Base-by-base conservation (phyloP, 2,797 vertebrate species). In the Neostethus bicornis region DNA sequence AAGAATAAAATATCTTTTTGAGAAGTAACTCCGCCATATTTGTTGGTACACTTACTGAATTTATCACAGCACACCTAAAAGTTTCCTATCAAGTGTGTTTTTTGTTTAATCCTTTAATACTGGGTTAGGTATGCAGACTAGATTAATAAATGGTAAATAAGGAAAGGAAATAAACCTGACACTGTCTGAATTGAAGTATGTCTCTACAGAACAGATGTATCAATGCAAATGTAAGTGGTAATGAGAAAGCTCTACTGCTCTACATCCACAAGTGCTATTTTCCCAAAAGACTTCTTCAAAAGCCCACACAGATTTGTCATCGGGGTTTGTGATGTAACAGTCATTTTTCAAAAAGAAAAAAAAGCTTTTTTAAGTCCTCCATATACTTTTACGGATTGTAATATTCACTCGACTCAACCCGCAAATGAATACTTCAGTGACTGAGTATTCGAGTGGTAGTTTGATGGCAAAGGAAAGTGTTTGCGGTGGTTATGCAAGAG, bases 201-300 rank as follows among this genome's bases (percentile, higher is more conserved):
- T 60, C 43, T 55, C 47, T 23, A 32, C 34, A 59, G 61, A 59
- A 17, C 55, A 57, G 37, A 39, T 71, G 59, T 60, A 66, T 73
- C 55, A 56, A 38, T 60, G 71, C 37, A 70, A 61, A 73, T 73
- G 67, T 42, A 72, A 73, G 51, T 62, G 70, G 65, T 66, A 70
- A 75, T 60, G 13, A 56, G 47, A 61, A 47, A 43, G 64, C 61
- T 57, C 26, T 24, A 32, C 46, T 34, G 66, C 73, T 82, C 39
- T 37, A 80, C 74, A 85, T 86, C 70, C 75, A 80, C 68, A 70
- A 77, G 80, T 76, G 78, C 81, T 63, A 75, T 77, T 83, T 73
- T 74, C 69, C 77, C 75, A 19, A 74, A 72, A 72, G 79, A 80
- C 68, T 77, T 63, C 67, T 80, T 66, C 6, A 75, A 72, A 73